A percentile compares a stretch with the other conserved stretches of the same genome.
Conservation (phyloP, 2,888 invertebrate species). For the Trichopria drosophilae region DNA sequence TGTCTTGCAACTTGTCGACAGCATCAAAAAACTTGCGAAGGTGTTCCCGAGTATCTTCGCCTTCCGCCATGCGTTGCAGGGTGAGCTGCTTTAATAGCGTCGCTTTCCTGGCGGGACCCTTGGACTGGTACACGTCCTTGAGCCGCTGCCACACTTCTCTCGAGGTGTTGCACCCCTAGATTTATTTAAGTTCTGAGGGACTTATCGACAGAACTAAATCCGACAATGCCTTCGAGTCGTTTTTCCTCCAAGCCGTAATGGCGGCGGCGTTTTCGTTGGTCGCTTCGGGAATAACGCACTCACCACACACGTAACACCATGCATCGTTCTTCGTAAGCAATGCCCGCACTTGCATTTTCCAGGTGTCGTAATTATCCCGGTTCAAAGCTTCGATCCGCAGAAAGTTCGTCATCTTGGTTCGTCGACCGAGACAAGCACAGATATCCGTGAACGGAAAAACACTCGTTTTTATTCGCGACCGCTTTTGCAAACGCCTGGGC, state of each 20-base stretch:
- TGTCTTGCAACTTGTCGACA: slow-evolving; percentile 3
- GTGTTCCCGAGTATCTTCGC: slow-evolving; percentile 5
- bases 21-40: slow-evolving; percentile 9
- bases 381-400: too few species aligned
- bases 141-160: slow-evolving; percentile 24
- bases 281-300: slow-evolving; percentile 2
- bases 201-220: slow-evolving; percentile 27
- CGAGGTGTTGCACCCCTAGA: slow-evolving; percentile 30
- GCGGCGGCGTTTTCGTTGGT: background rate
- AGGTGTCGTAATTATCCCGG: slow-evolving; percentile 6
- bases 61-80: too few species aligned
- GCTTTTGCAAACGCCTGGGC: too few species aligned
- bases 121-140: slow-evolving; percentile 18
- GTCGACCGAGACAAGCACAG: too few species aligned
- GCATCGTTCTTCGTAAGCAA: slow-evolving; percentile 20
- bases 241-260: slow-evolving; percentile 20
- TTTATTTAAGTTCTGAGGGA: slow-evolving; percentile 25
- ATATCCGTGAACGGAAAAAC: too few species aligned
- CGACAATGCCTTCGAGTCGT: slow-evolving; percentile 25
- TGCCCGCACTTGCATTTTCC: background rate
- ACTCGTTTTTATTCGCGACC: too few species aligned
- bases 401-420: too few species aligned
- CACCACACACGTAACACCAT: slow-evolving; percentile 24
- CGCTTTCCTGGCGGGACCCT: too few species aligned
- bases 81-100: too few species aligned